Percentiles rank a stretch among this genome's conserved stretches.
Conservation (phyloP, 2,797 vertebrate species). For the Hyperoplus immaculatus region DNA sequence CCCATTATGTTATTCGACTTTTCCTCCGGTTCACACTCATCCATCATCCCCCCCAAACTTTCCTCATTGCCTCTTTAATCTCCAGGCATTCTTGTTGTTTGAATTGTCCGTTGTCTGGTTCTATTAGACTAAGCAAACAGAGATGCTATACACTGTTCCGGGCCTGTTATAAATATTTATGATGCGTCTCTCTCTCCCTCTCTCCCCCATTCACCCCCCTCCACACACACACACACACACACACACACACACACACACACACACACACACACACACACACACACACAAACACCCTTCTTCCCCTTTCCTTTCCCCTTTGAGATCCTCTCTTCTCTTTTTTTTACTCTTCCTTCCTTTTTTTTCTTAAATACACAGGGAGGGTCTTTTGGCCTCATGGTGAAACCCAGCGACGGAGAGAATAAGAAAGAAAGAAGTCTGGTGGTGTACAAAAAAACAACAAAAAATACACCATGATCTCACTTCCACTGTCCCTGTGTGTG, state of each 20-base stretch:
- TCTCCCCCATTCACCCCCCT: conserved; percentile 28
- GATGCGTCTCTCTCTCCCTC: conserved; percentile 40
- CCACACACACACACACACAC: conserved; percentile 5
- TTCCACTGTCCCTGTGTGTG: conserved; percentile 60
- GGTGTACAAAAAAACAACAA: background rate
- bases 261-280: too few relatives aligned
- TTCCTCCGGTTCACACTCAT: conserved; percentile 18
- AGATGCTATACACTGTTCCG: conserved; percentile 64
- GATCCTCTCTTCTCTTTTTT: conserved; percentile 56
- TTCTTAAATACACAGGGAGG: conserved; percentile 51
- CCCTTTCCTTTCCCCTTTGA: conserved; percentile 28
- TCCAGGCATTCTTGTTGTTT: conserved; percentile 56
- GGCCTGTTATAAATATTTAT: conserved; percentile 80
- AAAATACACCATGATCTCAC: conserved; percentile 52
- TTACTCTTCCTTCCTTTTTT: conserved; percentile 62
- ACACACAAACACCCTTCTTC: background rate
- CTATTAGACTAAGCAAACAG: conserved; percentile 79
- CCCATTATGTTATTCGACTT: conserved; percentile 35
- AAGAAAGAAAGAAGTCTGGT: conserved; percentile 64
- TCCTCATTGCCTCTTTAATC: conserved; percentile 39
- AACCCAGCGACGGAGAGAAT: conserved; percentile 53
- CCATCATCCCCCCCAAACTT: conserved; percentile 31
- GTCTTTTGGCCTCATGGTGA: conserved; percentile 28
- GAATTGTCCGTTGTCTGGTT: conserved; percentile 62
- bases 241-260: too few relatives aligned